Base-by-base conservation (phyloP, 2,888 invertebrate genomes). In the Adelognathus sp. region DNA sequence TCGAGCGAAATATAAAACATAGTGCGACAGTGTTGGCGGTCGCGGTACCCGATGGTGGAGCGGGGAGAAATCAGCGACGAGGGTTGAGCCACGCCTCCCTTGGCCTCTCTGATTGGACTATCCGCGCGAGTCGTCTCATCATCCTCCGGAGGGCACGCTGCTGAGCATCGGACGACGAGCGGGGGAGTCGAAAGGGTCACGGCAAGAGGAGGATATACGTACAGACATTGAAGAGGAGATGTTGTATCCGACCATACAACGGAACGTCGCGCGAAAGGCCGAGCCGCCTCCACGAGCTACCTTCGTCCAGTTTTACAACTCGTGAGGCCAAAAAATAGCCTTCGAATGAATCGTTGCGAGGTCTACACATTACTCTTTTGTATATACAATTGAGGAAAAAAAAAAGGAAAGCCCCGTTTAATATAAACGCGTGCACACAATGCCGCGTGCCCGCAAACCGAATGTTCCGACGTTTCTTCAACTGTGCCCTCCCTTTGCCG, bases 1-100 rank as follows among this genome's bases (percentile, higher is more conserved):
- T 46, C 46, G 79, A 46, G 81, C 84, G 85, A 90, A 89, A 89
- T 89, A n/a, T n/a, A 90, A 89, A 88, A 89, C 86, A 90, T 87
- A 86, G 88, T 90, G 88, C 88, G 87, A 89, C 89, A 89, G 87
- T 90, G 87, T 90, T 88, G 89, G 79, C 88, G 88, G 89, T 90
- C 86, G 83, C 74, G 80, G 76, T 79, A 80, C 82, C 82, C 21
- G 21, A 61, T 41, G 86, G 84, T 36, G 52, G 36, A 66, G 61
- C 29, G 56, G 39, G 36, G 41, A 83, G 84, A 70, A 81, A 72
- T 78, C 81, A 79, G 73, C 79, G 66, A 33, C 44, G 3, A 16
- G 39, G 36, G 33, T 64, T 44, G 69, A 74, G 82, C 83, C 84
- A 85, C 88, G 87, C 88, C 88, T 31, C 18, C 81, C 71, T 71